These are phyloP conservation scores for Clistopyga incitator DNA, from an alignment of 2,888 invertebrate genomes.

Conservation along the genomic window DNA sequence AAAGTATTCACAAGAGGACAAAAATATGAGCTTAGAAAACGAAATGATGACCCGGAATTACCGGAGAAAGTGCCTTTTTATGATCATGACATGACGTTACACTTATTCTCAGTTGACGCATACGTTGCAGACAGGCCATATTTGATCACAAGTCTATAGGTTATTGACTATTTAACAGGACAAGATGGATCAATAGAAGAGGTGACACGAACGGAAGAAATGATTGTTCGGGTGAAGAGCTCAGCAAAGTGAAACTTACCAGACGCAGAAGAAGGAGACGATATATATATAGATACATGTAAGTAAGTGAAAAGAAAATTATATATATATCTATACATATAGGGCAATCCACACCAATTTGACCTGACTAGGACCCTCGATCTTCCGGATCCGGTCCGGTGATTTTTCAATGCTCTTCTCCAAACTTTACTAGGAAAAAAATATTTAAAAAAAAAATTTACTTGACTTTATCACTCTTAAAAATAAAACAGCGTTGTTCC, in stretches of 20 bases:
- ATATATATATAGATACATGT: neutral
- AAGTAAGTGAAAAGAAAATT: neutral
- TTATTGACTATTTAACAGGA: neutral
- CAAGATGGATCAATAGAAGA: neutral
- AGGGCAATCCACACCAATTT: too few relatives aligned
- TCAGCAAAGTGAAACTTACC: neutral
- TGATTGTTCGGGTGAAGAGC: neutral
- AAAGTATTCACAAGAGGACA: neutral
- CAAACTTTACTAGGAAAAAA: too few relatives aligned
- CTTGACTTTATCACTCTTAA: too few relatives aligned
- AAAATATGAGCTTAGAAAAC: neutral
- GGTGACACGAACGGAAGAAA: neutral
- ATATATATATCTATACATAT: too few relatives aligned
- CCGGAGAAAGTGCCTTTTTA: neutral
- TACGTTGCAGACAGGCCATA: neutral
- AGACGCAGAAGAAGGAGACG: neutral
- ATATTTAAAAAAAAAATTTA: too few relatives aligned
- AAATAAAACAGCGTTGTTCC: too few relatives aligned
- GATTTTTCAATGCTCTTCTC: too few relatives aligned
- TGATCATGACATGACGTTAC: neutral
- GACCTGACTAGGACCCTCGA: too few relatives aligned
- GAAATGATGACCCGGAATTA: constrained; percentile 9
- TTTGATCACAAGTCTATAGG: neutral
- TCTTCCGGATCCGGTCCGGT: too few relatives aligned
- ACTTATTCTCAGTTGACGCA: neutral